A percentile compares a stretch with the other conserved stretches of the same genome.
Evolutionary conservation across 2,888 invertebrate species (phyloP).

Genomic region (Leptothorax acervorum): DNA sequence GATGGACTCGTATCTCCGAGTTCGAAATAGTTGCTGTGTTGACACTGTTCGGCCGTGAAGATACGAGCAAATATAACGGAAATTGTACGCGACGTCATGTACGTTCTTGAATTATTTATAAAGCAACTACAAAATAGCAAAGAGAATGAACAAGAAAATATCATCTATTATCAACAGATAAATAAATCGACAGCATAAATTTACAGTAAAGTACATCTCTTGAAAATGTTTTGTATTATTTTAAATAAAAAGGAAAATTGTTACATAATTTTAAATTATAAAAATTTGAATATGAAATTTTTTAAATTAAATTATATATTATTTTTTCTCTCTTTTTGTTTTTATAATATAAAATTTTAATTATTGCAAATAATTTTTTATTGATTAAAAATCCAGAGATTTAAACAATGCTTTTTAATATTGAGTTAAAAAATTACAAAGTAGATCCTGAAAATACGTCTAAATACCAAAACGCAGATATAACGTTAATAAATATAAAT

Average conservation of each 20-base stretch:
- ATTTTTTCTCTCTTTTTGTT: not conserved
- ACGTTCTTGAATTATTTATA: conserved; percentile 43
- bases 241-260: not conserved
- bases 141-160: not conserved
- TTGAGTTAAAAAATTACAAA: not conserved
- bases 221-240: not conserved
- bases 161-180: not conserved
- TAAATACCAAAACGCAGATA: not conserved
- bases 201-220: not conserved
- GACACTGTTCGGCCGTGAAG: conserved; percentile 50
- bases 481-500: conserved; percentile 7
- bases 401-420: not conserved
- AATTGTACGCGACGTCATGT: conserved; percentile 42
- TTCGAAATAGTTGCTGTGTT: conserved; percentile 50
- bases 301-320: not conserved
- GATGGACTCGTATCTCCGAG: conserved; percentile 36
- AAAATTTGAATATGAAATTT: not conserved
- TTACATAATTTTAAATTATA: not conserved
- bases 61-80: conserved; percentile 51
- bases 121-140: not conserved
- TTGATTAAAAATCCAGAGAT: not conserved
- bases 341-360: not conserved
- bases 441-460: too few relatives aligned
- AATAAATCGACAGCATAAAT: not conserved
- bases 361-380: not conserved